phyloP scores from a whole-genome alignment of 2,888 invertebrate genomes.

The Eristalis arbustorum region DNA sequence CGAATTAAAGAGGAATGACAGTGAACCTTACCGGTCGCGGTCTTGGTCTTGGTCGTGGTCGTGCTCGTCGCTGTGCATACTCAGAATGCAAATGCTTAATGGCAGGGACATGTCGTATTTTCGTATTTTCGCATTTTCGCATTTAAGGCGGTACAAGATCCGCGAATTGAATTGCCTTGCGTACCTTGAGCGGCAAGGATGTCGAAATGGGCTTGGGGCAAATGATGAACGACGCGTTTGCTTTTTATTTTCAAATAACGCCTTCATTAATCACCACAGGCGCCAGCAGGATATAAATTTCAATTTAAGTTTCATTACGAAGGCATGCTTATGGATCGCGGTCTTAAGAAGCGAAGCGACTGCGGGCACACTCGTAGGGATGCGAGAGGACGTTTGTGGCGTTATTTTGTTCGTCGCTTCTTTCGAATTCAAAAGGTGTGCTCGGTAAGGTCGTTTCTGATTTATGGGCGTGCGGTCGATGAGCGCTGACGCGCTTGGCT shows the following conservation, averaged over 20 bases:
- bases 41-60: not conserved
- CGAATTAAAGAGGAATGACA: slow-evolving; percentile 6
- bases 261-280: slow-evolving; percentile 53
- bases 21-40: slow-evolving; percentile 1
- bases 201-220: slow-evolving; percentile 30
- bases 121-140: slow-evolving; percentile 34
- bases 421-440: not conserved
- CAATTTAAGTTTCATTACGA: slow-evolving; percentile 42
- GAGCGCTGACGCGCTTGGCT: no score
- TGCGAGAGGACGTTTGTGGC: not conserved
- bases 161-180: slow-evolving; percentile 35
- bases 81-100: slow-evolving; percentile 36
- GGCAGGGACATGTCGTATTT: not conserved
- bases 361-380: not conserved
- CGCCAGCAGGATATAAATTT: slow-evolving; percentile 51
- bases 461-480: not conserved
- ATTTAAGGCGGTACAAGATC: slow-evolving; percentile 35
- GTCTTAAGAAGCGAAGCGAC: not conserved
- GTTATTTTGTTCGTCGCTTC: not conserved
- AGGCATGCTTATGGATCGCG: slow-evolving; percentile 14
- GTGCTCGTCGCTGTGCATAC: slow-evolving; percentile 10
- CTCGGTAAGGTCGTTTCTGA: not conserved
- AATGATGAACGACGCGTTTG: slow-evolving; percentile 19
- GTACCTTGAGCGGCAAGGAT: slow-evolving; percentile 14
- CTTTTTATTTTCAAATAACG: slow-evolving; percentile 32